Base-by-base conservation (phyloP, 2,113 vertebrate genomes). In the Halichoerus grypus region DNA sequence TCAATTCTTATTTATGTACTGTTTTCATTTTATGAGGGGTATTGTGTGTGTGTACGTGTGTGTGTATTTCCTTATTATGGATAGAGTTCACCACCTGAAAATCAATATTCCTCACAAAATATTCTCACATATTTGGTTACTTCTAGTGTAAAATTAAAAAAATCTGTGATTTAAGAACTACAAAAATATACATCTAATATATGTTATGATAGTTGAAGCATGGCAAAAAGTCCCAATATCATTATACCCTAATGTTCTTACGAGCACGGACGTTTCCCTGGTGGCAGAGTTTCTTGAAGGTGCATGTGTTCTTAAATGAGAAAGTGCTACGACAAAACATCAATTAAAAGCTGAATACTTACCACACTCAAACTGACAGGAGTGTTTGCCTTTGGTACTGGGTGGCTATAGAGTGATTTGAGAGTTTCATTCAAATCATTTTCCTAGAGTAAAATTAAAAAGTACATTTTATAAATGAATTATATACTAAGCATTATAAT, bases 351-450 rank as follows among this genome's bases (percentile, higher is more conserved):
- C 26, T 7, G 63, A 91, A 95, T 98, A 99, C 99, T 98, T 99
- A 99, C 99, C 99, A 99, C 99, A 97, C 99, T 99, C 98, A 99
- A 98, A 98, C 98, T 99, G 98, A 99, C 99, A 77, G 99, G 99
- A 97, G 99, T 99, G 85, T 99, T 99, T 49, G 99, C 99, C 98
- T 99, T 99, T 98, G 99, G 99, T 98, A 99, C 99, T 71, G 99
- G 99, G 98, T 99, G 99, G 91, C 98, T 98, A 97, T 99, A 99
- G 96, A 99, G 99, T 1, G 99, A 99, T 97, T 99, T 99, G 98
- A 99, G 99, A 98, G 99, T 98, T 98, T 99, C 99, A 95, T 99
- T 99, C 99, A 99, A 99, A 98, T 99, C 99, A 94, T 99, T 99
- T 98, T 99, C 99, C 99, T 99, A 95, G 1, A 91, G 93, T 87